Evolutionary conservation across 2,113 vertebrate species (phyloP), one percentile per base, ranked within the genome.

Genomic region (Uria lomvia): DNA sequence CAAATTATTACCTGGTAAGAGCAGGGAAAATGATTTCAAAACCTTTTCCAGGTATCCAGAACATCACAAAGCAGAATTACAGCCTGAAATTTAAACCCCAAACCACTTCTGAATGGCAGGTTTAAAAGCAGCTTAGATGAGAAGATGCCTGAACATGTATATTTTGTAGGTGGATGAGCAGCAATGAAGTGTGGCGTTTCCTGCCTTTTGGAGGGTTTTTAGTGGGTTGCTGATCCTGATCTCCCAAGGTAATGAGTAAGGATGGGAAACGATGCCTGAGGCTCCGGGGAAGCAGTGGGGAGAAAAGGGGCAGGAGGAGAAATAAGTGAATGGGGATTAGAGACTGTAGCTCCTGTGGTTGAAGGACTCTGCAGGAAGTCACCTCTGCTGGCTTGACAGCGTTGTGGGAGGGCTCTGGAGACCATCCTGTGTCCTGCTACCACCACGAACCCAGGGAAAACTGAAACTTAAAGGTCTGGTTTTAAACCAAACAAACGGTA

Each of bases 111-210:
- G 79, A 94, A 52, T 67, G 63, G 42, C 83, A 93, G 67, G 12
- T 73, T 92, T 85, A 59, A 74, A 88, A 92, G 84, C 38, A 63
- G 63, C 34, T 90, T 94, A 67, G 90, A 65, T 92, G 68, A 74
- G 75, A 88, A 88, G 92, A 67, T 59, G 88, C 88, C 96, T 92
- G 95, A 93, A 92, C 76, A 60, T 22, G 72, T 21, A 21, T 45
- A 74, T 93, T 95, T 92, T 74, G 88, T 74, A 93, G 75, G 75
- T 93, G 88, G 63, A 86, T 86, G 82, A 92, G 86, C 65, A 86
- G 94, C 79, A 71, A 43, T 9, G 6, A 77, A 94, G 42, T 66
- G 56, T 92, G 75, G 71, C 1, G 3, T 77, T 88, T 90, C 63
- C 75, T 96, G 93, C 79, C 78, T 88, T 88, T 55, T 8, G 17